phyloP scores from a whole-genome alignment of 2,113 vertebrate genomes.

The human (Homo sapiens) region DNA sequence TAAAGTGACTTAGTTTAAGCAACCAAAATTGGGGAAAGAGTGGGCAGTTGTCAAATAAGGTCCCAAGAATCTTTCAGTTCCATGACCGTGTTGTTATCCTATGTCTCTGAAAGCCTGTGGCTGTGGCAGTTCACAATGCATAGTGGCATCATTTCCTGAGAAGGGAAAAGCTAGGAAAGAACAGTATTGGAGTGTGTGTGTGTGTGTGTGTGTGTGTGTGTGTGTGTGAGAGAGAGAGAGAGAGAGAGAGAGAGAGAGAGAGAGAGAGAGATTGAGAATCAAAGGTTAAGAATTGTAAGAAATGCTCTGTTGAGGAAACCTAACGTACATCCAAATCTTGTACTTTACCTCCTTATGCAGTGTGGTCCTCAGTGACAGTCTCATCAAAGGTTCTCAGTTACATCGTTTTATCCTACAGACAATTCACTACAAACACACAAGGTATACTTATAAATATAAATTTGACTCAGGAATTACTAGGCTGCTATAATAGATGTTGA shows the following conservation, averaged over 20 bases:
- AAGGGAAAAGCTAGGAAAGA: not conserved
- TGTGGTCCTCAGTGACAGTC: not conserved
- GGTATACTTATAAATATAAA: not conserved
- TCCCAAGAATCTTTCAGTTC: not conserved
- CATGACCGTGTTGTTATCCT: not conserved
- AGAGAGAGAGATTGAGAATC: not conserved
- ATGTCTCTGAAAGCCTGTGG: not conserved
- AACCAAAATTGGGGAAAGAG: not conserved
- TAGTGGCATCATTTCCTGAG: not conserved
- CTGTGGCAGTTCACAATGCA: not conserved
- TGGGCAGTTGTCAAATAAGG: not conserved
- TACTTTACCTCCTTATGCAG: not conserved
- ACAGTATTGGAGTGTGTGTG: not conserved
- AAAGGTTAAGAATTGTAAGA: not conserved
- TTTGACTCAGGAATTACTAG: not conserved
- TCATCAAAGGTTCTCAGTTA: not conserved
- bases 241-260: rapidly evolving
- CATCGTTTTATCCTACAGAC: not conserved
- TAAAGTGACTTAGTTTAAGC: not conserved
- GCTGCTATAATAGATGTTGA: not conserved
- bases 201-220: not conserved
- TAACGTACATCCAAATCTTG: not conserved
- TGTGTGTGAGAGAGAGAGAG: not conserved
- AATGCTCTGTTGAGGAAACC: not conserved
- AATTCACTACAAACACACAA: not conserved